Base-by-base conservation (phyloP, 2,113 vertebrate genomes). In the Ailuropoda melanoleuca region DNA sequence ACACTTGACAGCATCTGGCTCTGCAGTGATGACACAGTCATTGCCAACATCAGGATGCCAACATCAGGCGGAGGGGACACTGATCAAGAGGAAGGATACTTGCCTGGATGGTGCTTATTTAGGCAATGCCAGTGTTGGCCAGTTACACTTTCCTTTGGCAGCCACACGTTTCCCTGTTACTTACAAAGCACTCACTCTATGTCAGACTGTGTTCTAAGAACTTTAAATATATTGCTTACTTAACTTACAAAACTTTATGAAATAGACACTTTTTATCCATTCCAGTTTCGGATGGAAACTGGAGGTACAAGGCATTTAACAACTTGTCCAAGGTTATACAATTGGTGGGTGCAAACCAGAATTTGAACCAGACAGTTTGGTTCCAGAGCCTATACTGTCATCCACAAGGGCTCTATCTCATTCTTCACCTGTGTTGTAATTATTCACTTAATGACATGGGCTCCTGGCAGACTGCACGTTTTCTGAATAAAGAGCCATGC, bases 271-370 rank as follows among this genome's bases (percentile, higher is more conserved):
- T 6, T 43, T 77, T 60, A 80, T 34, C 29, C 23, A 43, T 66
- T 84, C 19, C 4, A 19, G 95, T 95, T 95, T 88, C 64, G 80
- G 7, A 26, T 64, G 77, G n/a, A 37, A 68, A 70, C 39, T 43
- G 37, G 55, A 89, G 53, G 23, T 9, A 55, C 3, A 26, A 31
- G 29, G 26, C 62, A 56, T 93, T 95, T 70, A 58, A 48, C 2
- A 68, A 39, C 23, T 48, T 75, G 13, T 78, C 12, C 3, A 55
- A 75, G n/a, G 31, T 8, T 62, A 18, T 31, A 72, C 3, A 9
- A 1, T 23, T 29, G 29, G 8, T 66, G 55, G 53, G 9, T 87
- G 24, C 21, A 56, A 80, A 31, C 11, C 3, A 60, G 48, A 12
- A 83, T 80, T 43, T n/a, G 3, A 93, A 31, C 3, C 24, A 70